Percentiles rank a stretch among this genome's conserved stretches.
Conservation (phyloP, 2,888 invertebrate genomes). For the Eristalinus aeneus region DNA sequence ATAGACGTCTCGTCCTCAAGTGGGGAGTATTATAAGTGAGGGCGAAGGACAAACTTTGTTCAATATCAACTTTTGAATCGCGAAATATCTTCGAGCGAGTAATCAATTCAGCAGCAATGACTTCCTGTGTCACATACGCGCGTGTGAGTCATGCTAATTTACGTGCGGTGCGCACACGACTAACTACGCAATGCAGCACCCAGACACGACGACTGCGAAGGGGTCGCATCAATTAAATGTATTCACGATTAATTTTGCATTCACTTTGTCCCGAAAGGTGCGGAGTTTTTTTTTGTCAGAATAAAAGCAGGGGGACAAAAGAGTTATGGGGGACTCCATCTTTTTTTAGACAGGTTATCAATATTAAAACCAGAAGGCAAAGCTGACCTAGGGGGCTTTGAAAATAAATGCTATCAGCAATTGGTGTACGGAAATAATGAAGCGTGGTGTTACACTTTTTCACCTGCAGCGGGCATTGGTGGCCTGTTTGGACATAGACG, state of each 20-base stretch:
- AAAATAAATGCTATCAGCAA: background rate
- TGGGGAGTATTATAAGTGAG: background rate
- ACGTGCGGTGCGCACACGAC: constrained; percentile 33
- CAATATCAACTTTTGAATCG: background rate
- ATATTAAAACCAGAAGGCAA: background rate
- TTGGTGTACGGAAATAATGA: background rate
- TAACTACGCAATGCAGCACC: constrained; percentile 3
- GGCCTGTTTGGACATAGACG: background rate
- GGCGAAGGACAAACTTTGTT: background rate
- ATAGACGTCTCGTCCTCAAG: background rate
- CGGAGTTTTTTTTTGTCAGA: background rate
- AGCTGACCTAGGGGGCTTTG: background rate
- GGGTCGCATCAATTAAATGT: constrained; percentile 7
- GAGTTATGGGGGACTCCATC: background rate
- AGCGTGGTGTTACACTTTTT: background rate
- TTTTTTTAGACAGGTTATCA: background rate
- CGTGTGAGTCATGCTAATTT: constrained; percentile 41
- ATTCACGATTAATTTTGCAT: background rate
- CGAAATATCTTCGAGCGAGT: constrained; percentile 27
- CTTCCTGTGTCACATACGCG: constrained; percentile 37
- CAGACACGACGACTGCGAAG: constrained; percentile 31
- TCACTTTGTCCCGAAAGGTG: background rate
- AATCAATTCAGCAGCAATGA: constrained; percentile 28
- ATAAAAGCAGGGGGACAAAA: background rate
- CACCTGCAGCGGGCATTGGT: background rate